Evolutionary conservation across 2,797 vertebrate species (phyloP), one percentile per base, ranked within the genome.

Genomic region (Gallirallus australis): DNA sequence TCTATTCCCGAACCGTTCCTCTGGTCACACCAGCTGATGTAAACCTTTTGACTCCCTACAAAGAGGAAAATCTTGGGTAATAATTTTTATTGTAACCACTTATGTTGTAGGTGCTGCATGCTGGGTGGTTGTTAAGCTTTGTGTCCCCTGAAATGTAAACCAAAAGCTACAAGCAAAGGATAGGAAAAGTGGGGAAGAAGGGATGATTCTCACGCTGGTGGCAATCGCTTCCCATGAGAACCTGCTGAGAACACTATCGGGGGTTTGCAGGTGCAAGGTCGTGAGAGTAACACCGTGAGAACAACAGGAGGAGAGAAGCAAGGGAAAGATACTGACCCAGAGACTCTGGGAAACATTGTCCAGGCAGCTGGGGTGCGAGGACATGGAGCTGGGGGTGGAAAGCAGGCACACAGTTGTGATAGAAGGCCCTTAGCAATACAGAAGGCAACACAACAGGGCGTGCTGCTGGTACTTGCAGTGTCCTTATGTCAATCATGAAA

Each of bases 181-280:
- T 45, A 52, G 42, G 35, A 72, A 75, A 77, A 76, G 27, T 4
- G 10, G 19, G 39, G 47, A 68, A 65, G 54, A 63, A 65, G 24
- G 39, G 1, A 23, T 56, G 42, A 66, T 53, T 96, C 80, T 76
- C 77, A 91, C 1, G 0, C 27, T 37, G n/a, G 59, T 42, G 28
- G 63, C 37, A 78, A 69, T 73, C 1, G 0, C n/a, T 96, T 95
- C 90, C 77, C 90, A 63, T 35, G 80, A 76, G 93, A 96, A 94
- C 70, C 35, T 84, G 60, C 73, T 0, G 2, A 77, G 77, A 86
- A 30, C 31, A 1, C 33, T 94, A 66, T 94, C 77, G 0, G 42
- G 48, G 20, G 2, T 45, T 94, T 94, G 95, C 93, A 94, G 92
- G 95, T 96, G 93, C 94, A 95, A 97, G 96, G 95, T 84, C 88